phyloP scores from a whole-genome alignment of 2,797 vertebrate species.

The Tinamus major region DNA sequence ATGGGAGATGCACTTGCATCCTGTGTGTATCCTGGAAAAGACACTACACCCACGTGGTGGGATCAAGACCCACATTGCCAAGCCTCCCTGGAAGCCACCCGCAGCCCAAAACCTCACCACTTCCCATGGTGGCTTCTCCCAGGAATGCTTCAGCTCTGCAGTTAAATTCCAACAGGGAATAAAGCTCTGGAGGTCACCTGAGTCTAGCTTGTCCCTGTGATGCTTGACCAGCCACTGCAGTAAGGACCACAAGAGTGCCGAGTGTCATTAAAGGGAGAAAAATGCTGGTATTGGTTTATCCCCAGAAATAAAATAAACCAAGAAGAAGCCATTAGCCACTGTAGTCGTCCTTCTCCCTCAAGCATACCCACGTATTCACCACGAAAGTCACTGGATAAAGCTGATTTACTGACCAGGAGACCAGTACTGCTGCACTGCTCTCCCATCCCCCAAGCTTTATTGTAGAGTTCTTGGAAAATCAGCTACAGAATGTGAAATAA shows the following conservation, averaged over 20 bases:
- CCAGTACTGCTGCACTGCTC: not conserved
- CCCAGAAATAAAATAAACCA: conserved; percentile 10
- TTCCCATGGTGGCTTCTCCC: not conserved
- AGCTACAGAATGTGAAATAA: conserved; percentile 59
- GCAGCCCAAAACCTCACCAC: not conserved
- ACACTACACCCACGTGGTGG: fast-evolving
- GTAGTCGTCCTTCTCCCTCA: not conserved
- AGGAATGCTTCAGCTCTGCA: not conserved
- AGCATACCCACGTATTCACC: not conserved
- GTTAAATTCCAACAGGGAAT: not conserved
- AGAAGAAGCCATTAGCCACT: not conserved
- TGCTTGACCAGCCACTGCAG: not conserved
- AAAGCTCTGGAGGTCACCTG: fast-evolving
- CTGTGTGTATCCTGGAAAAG: not conserved
- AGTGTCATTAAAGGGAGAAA: not conserved
- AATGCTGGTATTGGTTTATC: not conserved
- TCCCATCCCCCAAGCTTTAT: conserved; percentile 37
- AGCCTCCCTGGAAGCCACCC: not conserved
- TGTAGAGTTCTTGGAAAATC: conserved; percentile 57
- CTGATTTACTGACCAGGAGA: not conserved
- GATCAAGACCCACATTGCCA: not conserved
- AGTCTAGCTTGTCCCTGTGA: not conserved
- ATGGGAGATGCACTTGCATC: not conserved
- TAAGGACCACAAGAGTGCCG: not conserved
- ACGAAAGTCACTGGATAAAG: not conserved